These are phyloP conservation scores for Adelphocoris suturalis DNA, from an alignment of 2,888 invertebrate species.

Conservation along the genomic window DNA sequence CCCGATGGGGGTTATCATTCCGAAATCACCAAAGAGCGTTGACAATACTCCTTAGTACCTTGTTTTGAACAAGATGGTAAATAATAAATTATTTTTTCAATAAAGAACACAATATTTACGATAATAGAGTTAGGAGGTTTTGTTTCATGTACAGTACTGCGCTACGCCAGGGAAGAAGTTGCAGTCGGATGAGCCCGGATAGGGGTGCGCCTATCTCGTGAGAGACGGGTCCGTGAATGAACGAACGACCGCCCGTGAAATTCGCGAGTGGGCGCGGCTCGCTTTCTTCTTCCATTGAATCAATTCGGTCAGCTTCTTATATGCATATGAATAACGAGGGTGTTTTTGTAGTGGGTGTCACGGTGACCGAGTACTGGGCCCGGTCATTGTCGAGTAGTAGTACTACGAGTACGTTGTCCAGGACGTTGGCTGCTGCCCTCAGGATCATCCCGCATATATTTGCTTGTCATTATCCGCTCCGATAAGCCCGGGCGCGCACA, in stretches of 20 bases:
- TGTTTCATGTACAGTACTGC: too few relatives aligned
- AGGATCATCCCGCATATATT: neutral
- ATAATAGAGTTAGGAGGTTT: too few relatives aligned
- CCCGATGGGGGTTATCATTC: too few relatives aligned
- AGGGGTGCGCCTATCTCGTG: too few relatives aligned
- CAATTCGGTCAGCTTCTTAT: neutral
- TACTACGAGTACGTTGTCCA: neutral
- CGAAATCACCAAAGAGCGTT: too few relatives aligned
- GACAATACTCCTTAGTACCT: too few relatives aligned
- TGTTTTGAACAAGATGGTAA: too few relatives aligned
- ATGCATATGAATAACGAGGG: neutral
- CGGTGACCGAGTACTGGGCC: neutral
- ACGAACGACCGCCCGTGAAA: neutral
- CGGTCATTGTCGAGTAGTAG: conserved; percentile 2
- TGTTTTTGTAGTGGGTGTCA: neutral
- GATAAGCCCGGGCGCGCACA: neutral
- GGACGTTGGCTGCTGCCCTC: neutral
- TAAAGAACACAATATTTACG: too few relatives aligned
- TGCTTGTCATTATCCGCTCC: conserved; percentile 9
- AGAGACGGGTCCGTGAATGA: too few relatives aligned
- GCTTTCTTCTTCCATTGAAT: neutral
- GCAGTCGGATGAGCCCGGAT: too few relatives aligned
- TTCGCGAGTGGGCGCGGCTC: conserved; percentile 1
- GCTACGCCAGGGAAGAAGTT: too few relatives aligned
- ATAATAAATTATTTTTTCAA: too few relatives aligned